Conservation (phyloP, 2,113 vertebrate genomes). For the Ictalurus furcatus region DNA sequence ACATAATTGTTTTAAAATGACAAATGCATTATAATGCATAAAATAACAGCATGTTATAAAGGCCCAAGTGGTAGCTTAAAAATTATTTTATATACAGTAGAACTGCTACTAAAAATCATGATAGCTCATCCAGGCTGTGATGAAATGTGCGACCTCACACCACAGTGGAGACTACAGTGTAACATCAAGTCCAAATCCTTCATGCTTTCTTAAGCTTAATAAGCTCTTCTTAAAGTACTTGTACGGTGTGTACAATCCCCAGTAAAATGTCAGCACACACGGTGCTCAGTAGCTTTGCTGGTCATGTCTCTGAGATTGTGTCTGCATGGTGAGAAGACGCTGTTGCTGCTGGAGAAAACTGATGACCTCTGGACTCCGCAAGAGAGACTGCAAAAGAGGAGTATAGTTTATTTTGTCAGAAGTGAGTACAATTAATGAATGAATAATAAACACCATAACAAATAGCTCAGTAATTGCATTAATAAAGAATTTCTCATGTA, state of each 20-base stretch:
- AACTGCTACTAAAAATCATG: constrained; percentile 22
- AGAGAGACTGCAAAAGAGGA: constrained; percentile 79
- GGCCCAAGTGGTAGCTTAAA: background rate
- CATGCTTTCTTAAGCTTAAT: background rate
- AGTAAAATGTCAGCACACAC: constrained; percentile 55
- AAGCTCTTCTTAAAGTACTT: background rate
- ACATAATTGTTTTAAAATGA: background rate
- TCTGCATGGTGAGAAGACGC: constrained; percentile 85
- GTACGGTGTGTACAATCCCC: background rate
- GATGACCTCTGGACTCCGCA: constrained; percentile 95
- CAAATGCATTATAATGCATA: background rate
- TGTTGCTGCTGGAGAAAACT: constrained; percentile 98
- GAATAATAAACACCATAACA: background rate
- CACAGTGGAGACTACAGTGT: background rate
- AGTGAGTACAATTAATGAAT: background rate
- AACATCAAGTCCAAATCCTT: background rate
- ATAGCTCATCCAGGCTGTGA: background rate
- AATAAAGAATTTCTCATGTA: background rate
- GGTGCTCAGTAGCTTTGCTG: constrained; percentile 80
- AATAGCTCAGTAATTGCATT: background rate
- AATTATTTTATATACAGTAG: background rate
- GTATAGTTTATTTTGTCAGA: background rate
- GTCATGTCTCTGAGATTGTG: constrained; percentile 73
- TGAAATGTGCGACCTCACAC: background rate
- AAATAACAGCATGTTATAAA: background rate